Conservation (phyloP, 1,140 invertebrate species). For the Thaumatotibia leucotreta region DNA sequence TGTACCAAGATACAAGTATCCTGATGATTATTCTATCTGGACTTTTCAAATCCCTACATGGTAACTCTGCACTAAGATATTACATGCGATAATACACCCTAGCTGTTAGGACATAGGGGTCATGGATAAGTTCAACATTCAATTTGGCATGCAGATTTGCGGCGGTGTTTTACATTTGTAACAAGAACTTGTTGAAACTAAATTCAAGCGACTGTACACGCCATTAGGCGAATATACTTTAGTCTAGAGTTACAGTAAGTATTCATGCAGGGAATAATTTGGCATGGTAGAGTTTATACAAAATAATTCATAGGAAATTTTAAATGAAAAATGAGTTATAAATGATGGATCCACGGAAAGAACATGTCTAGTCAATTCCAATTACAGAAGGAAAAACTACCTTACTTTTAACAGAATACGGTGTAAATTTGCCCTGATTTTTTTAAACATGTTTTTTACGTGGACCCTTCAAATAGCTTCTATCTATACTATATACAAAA, state of each 20-base stretch:
- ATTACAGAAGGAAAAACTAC: too few relatives aligned
- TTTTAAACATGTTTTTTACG: too few relatives aligned
- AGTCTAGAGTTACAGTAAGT: not conserved
- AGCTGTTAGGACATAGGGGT: not conserved
- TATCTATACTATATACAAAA: too few relatives aligned
- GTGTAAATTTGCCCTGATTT: too few relatives aligned
- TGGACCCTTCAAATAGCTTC: too few relatives aligned
- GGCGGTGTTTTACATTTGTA: not conserved
- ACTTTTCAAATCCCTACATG: not conserved
- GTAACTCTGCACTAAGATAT: not conserved
- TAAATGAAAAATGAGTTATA: too few relatives aligned
- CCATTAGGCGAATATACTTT: not conserved
- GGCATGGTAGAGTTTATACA: not conserved
- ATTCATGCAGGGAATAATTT: not conserved
- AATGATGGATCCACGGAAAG: too few relatives aligned
- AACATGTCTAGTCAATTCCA: too few relatives aligned
- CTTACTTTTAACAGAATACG: too few relatives aligned
- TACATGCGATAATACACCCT: not conserved
- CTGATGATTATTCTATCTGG: not conserved
- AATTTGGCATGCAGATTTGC: not conserved
- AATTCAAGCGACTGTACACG: not conserved
- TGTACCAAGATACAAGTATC: too few relatives aligned
- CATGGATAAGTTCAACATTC: not conserved
- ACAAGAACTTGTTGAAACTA: not conserved
- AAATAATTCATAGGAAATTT: too few relatives aligned